Evolutionary conservation across 2,797 vertebrate species (phyloP).

Genomic region (Sebastes iracundus): DNA sequence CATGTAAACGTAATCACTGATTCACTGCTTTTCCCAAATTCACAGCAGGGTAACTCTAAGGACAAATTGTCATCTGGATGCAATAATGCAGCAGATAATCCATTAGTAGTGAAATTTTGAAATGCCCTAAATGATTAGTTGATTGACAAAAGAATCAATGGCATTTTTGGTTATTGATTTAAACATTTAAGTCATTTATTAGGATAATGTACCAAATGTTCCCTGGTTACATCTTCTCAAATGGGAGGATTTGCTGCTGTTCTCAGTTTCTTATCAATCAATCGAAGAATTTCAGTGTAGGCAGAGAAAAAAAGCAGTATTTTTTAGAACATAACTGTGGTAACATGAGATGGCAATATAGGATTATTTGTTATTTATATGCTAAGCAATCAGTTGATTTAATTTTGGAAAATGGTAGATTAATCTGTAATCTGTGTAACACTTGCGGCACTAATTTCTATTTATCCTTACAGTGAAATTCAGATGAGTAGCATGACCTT

Average conservation of each 20-base stretch:
- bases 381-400: background rate
- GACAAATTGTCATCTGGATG: background rate
- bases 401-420: background rate
- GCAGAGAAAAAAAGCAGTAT: background rate
- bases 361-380: background rate
- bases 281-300: background rate
- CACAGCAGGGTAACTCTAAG: background rate
- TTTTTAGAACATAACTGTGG: background rate
- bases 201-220: background rate
- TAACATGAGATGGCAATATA: background rate
- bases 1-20: background rate
- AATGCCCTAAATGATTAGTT: background rate
- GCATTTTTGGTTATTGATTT: background rate
- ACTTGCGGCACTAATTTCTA: background rate
- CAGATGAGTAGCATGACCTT: background rate
- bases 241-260: background rate
- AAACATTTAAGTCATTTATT: background rate
- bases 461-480: background rate
- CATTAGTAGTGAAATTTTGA: background rate
- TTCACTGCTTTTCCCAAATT: background rate
- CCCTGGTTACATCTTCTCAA: background rate
- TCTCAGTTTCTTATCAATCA: background rate
- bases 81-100: background rate
- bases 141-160: background rate
- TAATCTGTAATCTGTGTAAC: background rate